These are phyloP conservation scores for Thripadectes ignobilis DNA, from an alignment of 2,797 vertebrate genomes.

Conservation along the genomic window DNA sequence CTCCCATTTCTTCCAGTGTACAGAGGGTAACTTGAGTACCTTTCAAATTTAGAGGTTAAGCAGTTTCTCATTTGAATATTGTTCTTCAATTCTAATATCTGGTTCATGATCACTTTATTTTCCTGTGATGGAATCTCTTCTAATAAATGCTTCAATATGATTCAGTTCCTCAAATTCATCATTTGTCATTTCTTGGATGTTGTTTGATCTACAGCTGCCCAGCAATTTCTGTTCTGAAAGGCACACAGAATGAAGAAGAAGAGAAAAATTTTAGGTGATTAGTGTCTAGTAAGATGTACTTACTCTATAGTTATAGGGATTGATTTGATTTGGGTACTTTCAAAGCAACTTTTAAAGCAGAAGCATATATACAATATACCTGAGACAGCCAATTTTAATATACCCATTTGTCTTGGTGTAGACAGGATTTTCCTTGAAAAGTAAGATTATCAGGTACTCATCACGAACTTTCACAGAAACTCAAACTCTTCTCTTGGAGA, in stretches of 20 bases:
- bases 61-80: background rate
- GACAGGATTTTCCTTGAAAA: background rate
- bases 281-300: background rate
- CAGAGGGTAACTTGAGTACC: background rate
- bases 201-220: background rate
- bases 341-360: background rate
- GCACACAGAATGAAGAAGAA: background rate
- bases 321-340: background rate
- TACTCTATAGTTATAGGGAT: background rate
- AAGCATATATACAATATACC: background rate
- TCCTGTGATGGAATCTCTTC: background rate
- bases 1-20: accelerated
- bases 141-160: background rate
- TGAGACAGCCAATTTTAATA: background rate
- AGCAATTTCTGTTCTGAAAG: background rate
- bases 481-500: background rate
- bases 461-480: background rate
- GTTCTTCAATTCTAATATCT: background rate
- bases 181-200: background rate
- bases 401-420: background rate
- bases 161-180: background rate
- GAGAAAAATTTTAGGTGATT: background rate
- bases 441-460: background rate
- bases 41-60: background rate
- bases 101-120: background rate